Percentiles rank a stretch among this genome's conserved stretches.
Evolutionary conservation across 2,113 vertebrate species (phyloP).

Genomic region (Platichthys stellatus): DNA sequence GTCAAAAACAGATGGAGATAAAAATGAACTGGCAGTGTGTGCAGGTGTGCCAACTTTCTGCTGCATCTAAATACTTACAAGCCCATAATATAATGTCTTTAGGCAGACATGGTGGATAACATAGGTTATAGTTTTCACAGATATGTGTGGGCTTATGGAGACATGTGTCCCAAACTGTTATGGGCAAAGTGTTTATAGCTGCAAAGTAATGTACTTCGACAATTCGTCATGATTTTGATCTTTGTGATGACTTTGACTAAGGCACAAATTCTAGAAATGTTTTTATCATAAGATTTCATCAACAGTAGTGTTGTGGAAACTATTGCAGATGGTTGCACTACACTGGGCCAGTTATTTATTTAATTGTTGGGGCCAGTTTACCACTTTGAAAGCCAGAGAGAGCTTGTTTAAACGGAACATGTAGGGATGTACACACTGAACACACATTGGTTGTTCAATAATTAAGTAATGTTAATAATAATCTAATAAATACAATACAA

Average conservation of each 20-base stretch:
- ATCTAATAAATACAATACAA: no score
- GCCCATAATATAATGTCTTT: neutral
- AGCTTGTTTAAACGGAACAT: neutral
- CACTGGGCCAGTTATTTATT: neutral
- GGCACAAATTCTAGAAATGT: no score
- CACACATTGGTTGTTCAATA: neutral
- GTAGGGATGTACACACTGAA: neutral
- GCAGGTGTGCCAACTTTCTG: constrained; percentile 11
- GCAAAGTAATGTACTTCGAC: no score
- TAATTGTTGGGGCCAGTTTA: neutral
- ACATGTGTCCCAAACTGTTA: neutral
- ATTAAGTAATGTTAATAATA: no score
- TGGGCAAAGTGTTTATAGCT: neutral
- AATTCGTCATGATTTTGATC: no score
- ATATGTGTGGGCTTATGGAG: neutral
- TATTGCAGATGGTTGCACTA: constrained; percentile 27
- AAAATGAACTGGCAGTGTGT: constrained; percentile 12
- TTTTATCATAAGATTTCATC: no score
- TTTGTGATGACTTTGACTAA: neutral
- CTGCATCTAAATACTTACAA: neutral
- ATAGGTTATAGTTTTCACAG: neutral
- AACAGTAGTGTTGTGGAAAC: no score
- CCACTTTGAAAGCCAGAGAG: neutral
- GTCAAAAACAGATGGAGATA: constrained; percentile 3
- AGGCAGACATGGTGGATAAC: neutral